Conservation (phyloP, 1,140 invertebrate species). For the Ips nitidus region DNA sequence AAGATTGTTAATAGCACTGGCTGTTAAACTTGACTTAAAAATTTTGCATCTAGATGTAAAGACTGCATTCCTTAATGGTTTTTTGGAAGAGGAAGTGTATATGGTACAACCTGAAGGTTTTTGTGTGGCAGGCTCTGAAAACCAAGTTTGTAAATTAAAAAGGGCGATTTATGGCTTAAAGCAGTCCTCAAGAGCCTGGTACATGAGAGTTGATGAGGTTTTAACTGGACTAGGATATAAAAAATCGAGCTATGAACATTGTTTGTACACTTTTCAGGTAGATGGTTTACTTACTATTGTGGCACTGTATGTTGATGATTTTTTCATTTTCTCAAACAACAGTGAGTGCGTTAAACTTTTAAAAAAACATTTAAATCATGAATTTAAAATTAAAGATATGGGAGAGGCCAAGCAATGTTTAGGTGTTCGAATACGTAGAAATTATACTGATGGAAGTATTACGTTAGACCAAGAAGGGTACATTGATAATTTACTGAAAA, state of each 20-base stretch:
- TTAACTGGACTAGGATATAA: conserved; percentile 41
- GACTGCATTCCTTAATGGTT: too few relatives aligned
- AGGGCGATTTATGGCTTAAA: conserved; percentile 47
- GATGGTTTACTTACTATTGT: conserved; percentile 23
- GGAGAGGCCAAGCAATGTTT: too few relatives aligned
- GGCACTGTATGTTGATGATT: conserved; percentile 47
- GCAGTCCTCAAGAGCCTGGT: conserved; percentile 54
- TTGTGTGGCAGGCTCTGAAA: too few relatives aligned
- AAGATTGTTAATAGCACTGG: too few relatives aligned
- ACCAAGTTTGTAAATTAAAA: too few relatives aligned
- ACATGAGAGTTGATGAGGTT: conserved; percentile 48
- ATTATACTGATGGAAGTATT: too few relatives aligned
- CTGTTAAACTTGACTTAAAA: too few relatives aligned
- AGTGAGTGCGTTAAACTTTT: neutral
- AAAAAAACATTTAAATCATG: too few relatives aligned
- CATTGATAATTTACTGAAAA: conserved; percentile 32
- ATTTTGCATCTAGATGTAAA: too few relatives aligned
- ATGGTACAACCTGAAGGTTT: neutral
- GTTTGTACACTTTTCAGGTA: conserved; percentile 45
- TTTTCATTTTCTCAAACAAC: conserved; percentile 47
- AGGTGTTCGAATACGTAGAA: too few relatives aligned
- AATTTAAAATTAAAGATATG: too few relatives aligned
- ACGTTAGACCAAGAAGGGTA: neutral
- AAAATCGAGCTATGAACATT: conserved; percentile 46
- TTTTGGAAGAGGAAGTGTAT: too few relatives aligned